These are phyloP conservation scores for Mungos mungo DNA, from an alignment of 2,113 vertebrate species.

Conservation along the genomic window DNA sequence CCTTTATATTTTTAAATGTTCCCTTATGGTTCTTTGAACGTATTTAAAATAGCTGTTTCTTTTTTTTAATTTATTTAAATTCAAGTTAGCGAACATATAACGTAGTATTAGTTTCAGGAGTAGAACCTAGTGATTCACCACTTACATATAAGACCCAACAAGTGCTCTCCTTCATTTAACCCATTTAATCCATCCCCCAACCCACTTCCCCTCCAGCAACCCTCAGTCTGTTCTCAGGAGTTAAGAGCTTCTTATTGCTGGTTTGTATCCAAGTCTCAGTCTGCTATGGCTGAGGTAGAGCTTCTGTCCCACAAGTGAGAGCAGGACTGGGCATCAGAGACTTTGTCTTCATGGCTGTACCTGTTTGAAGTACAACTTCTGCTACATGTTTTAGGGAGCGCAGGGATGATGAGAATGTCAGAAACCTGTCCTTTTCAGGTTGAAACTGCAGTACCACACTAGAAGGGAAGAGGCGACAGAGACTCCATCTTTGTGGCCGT, in stretches of 20 bases:
- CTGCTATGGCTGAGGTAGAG: background rate
- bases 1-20: background rate
- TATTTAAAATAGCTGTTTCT: background rate
- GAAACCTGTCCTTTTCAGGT: background rate
- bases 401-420: background rate
- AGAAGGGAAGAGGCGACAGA: background rate
- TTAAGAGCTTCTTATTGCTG: background rate
- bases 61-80: no score
- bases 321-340: no score
- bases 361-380: background rate
- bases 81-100: no score
- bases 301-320: background rate
- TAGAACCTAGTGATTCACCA: no score
- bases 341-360: background rate
- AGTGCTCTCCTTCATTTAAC: no score
- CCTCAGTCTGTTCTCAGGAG: no score
- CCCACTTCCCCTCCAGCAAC: no score
- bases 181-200: no score
- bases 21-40: background rate
- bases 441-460: background rate
- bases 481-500: background rate
- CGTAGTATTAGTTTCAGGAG: no score
- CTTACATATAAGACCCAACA: no score
- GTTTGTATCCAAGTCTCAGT: background rate
- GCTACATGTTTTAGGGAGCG: background rate